Evolutionary conservation across 2,797 vertebrate species (phyloP), one percentile per base, ranked within the genome.

Genomic region (Champsocephalus esox): DNA sequence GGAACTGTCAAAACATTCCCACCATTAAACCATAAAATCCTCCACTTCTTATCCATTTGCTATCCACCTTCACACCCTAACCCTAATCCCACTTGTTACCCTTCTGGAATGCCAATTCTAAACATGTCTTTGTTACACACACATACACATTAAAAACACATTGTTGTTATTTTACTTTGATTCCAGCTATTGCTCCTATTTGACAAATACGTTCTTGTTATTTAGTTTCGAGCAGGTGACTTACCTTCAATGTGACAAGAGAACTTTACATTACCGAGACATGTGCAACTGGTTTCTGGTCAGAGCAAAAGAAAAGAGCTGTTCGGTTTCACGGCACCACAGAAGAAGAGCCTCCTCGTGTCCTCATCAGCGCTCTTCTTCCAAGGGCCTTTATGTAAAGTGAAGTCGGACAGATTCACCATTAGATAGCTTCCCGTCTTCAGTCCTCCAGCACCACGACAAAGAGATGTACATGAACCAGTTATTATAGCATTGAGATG

Each of bases 401-500:
- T 61, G 70, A 63, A 75, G 34, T 46, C 55, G 24, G 77, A 65
- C 56, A 52, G 69, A 70, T 80, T 65, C 0, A 24, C 6, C 38
- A 10, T 48, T 12, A 32, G 62, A 79, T 76, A 52, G 5, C 44
- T 12, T 61, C 73, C 32, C 66, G 49, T 17, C 76, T 64, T 34
- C 60, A 3, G n/a, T 55, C 55, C 44, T 73, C 24, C 55, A 6
- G 59, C 62, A 9, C n/a, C 50, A 12, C 48, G 52, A 60, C 79
- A 70, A 14, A 73, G 84, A 84, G 66, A 14, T 1, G 62, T 1
- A 14, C 48, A 19, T 69, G 48, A 66, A 60, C 76, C 57, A 12
- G 65, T 70, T 38, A 75, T 84, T 77, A 77, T 4, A 24, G 43
- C 59, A 0, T 19, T 49, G 60, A 79, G 72, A 77, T 79, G 17